Conservation (phyloP, 2,797 vertebrate genomes). For the Acrossocheilus wenchowensis region DNA sequence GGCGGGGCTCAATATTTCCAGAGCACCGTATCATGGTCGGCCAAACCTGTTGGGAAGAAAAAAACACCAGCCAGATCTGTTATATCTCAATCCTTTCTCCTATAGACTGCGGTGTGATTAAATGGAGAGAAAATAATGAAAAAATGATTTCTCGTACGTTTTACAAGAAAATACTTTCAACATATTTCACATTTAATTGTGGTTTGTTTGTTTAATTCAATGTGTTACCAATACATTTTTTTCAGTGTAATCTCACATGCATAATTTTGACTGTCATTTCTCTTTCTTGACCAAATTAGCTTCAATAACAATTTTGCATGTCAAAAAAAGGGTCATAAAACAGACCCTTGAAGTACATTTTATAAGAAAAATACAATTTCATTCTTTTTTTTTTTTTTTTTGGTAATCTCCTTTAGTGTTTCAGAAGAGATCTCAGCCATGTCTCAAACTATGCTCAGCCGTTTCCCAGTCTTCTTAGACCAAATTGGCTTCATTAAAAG, state of each 20-base stretch:
- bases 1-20: conserved; percentile 55
- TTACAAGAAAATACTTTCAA: not conserved
- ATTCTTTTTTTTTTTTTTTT: too few species aligned
- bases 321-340: too few species aligned
- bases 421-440: not conserved
- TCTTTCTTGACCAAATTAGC: too few species aligned
- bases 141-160: not conserved
- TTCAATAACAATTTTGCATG: too few species aligned
- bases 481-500: not conserved
- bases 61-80: not conserved
- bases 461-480: not conserved
- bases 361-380: too few species aligned
- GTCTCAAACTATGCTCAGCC: not conserved
- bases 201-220: not conserved
- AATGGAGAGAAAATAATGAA: not conserved
- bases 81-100: not conserved
- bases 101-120: not conserved
- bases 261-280: not conserved
- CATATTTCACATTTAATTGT: not conserved
- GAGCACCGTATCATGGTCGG: conserved; percentile 45
- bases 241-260: not conserved
- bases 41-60: conserved; percentile 25
- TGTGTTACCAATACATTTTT: not conserved
- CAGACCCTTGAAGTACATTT: too few species aligned
- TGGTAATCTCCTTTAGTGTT: not conserved